A percentile compares a stretch with the other conserved stretches of the same genome.
These are phyloP conservation scores for Calcarius ornatus DNA, from an alignment of 2,113 vertebrate species.

Conservation along the genomic window DNA sequence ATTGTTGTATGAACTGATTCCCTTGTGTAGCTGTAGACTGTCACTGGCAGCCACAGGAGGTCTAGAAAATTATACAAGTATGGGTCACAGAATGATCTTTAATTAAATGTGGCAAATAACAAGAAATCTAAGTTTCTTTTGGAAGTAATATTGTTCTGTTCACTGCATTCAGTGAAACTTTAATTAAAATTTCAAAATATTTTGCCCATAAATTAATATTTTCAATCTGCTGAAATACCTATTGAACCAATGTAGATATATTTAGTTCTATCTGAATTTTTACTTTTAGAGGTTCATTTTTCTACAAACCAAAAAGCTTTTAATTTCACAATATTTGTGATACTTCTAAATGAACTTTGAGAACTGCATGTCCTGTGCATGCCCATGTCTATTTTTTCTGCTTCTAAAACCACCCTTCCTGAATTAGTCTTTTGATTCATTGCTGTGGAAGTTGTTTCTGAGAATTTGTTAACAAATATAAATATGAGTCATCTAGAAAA, in stretches of 20 bases:
- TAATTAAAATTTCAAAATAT: not conserved
- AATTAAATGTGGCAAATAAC: slow-evolving; percentile 37
- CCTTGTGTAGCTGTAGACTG: not conserved
- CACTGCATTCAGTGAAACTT: not conserved
- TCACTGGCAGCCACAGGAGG: slow-evolving; percentile 10
- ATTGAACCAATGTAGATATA: not conserved
- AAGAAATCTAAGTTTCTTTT: slow-evolving; percentile 24
- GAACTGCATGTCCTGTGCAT: not conserved
- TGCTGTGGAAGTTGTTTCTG: not conserved
- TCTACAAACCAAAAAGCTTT: not conserved
- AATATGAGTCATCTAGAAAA: not conserved
- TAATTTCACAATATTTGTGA: not conserved
- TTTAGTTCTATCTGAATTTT: not conserved
- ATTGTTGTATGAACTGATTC: slow-evolving; percentile 25
- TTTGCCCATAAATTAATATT: not conserved
- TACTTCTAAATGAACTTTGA: not conserved
- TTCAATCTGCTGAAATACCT: not conserved
- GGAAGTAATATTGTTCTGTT: not conserved
- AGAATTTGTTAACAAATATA: slow-evolving; percentile 2
- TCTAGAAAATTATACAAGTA: slow-evolving; percentile 21
- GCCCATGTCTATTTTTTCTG: not conserved
- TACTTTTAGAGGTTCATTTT: not conserved
- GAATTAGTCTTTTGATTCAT: not conserved
- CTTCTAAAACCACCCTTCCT: not conserved
- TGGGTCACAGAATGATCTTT: slow-evolving; percentile 38